These are phyloP conservation scores for Hemitrygon akajei DNA, from an alignment of 2,797 vertebrate genomes.

Conservation along the genomic window DNA sequence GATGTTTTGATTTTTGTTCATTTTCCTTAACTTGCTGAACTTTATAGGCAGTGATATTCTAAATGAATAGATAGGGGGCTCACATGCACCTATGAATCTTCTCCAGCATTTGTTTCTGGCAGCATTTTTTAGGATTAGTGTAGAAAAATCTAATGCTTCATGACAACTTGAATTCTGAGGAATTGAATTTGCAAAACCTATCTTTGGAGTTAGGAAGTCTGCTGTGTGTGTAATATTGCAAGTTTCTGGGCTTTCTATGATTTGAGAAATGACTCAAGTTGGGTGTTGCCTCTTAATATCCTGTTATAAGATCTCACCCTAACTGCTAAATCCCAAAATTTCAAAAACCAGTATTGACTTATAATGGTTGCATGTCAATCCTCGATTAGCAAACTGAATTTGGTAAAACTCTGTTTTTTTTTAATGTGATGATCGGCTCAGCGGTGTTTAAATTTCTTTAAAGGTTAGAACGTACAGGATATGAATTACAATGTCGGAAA, in stretches of 20 bases:
- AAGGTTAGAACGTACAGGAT: no score
- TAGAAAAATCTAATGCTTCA: not conserved
- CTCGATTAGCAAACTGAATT: not conserved
- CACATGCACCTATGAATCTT: no score
- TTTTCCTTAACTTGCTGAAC: no score
- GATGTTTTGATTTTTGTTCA: no score
- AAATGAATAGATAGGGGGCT: no score
- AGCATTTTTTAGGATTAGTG: not conserved
- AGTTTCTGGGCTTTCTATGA: not conserved
- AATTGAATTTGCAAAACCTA: not conserved
- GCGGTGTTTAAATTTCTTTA: not conserved
- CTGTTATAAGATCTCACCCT: no score
- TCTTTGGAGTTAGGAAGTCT: no score
- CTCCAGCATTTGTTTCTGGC: not conserved
- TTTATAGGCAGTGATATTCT: no score
- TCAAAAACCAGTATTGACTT: not conserved
- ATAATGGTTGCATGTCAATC: not conserved
- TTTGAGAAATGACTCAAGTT: not conserved
- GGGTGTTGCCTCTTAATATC: not conserved
- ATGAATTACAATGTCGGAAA: no score
- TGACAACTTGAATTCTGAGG: no score
- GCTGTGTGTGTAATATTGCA: no score
- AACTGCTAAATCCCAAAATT: not conserved
- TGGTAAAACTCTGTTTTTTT: not conserved
- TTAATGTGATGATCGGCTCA: not conserved